Percentiles rank a stretch among this genome's conserved stretches.
Conservation (phyloP, 2,797 vertebrate species). For the Acanthurus lineatus region DNA sequence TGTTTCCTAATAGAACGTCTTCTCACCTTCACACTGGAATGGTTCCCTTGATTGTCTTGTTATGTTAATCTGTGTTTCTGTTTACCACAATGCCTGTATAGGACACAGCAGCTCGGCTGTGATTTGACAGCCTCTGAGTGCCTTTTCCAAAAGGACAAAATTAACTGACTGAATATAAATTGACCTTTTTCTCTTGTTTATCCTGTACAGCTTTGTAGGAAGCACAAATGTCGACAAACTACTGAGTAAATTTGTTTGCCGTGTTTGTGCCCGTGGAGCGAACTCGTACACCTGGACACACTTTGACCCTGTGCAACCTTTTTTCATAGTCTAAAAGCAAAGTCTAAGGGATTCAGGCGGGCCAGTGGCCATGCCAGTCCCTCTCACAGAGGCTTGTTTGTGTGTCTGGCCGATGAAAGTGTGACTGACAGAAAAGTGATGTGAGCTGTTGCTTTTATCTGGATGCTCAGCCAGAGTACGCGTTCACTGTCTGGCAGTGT, state of each 20-base stretch:
- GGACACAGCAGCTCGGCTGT: constrained; percentile 60
- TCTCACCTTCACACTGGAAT: constrained; percentile 83
- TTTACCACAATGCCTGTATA: constrained; percentile 74
- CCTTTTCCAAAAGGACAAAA: constrained; percentile 68
- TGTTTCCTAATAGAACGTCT: constrained; percentile 79
- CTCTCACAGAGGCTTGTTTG: constrained; percentile 31
- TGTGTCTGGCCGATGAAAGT: constrained; percentile 53
- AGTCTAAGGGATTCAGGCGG: constrained; percentile 27
- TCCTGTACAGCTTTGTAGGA: constrained; percentile 36
- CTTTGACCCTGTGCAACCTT: constrained; percentile 41
- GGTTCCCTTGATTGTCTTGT: constrained; percentile 80
- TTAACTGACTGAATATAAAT: constrained; percentile 73
- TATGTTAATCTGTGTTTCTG: constrained; percentile 82
- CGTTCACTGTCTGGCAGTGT: constrained; percentile 56
- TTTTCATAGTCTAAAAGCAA: constrained; percentile 1
- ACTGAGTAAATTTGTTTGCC: constrained; percentile 45
- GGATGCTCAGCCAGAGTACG: constrained; percentile 68
- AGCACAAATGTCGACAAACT: constrained; percentile 62
- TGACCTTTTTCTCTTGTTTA: constrained; percentile 63
- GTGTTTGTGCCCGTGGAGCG: constrained; percentile 4
- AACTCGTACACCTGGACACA: constrained; percentile 28
- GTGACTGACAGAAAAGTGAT: constrained; percentile 72
- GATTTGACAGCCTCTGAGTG: constrained; percentile 63
- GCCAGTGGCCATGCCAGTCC: constrained; percentile 1
- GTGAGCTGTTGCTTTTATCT: constrained; percentile 75